These are phyloP conservation scores for Drosophila neocordata DNA, from an alignment of 1,140 invertebrate genomes.

Conservation along the genomic window DNA sequence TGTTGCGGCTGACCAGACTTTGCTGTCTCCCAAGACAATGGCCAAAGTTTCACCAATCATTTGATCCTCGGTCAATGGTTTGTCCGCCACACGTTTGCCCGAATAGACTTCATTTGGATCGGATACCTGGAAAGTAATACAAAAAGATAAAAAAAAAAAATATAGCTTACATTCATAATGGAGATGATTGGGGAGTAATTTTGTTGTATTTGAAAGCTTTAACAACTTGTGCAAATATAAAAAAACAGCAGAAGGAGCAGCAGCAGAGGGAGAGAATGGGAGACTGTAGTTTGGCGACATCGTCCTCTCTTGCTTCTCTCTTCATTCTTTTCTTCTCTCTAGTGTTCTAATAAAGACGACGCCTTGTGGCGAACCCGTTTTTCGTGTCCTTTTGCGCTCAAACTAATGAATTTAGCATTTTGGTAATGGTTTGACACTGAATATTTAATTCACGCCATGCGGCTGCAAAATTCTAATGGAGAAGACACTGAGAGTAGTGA, in stretches of 20 bases:
- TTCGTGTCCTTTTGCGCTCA: slow-evolving; percentile 70
- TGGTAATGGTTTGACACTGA: slow-evolving; percentile 82
- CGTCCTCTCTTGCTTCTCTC: slow-evolving; percentile 23
- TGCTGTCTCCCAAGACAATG: slow-evolving; percentile 94
- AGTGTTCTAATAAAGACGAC: slow-evolving; percentile 72
- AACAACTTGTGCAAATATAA: slow-evolving; percentile 71
- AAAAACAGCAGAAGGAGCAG: slow-evolving; percentile 8
- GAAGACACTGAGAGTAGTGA: slow-evolving; percentile 18
- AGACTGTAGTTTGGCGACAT: slow-evolving; percentile 12
- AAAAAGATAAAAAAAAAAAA: too few species aligned
- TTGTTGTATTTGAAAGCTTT: slow-evolving; percentile 31
- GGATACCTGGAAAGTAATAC: slow-evolving; percentile 86
- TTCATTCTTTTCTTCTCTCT: slow-evolving; percentile 31
- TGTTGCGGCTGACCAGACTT: slow-evolving; percentile 95
- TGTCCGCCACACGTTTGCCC: slow-evolving; percentile 94
- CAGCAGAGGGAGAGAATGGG: slow-evolving; percentile 22
- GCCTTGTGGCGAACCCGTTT: slow-evolving; percentile 76
- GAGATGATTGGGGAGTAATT: background rate
- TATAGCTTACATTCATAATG: too few species aligned
- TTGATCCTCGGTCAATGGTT: slow-evolving; percentile 95
- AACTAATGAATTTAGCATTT: slow-evolving; percentile 82
- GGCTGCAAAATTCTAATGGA: slow-evolving; percentile 27
- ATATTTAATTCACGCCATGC: slow-evolving; percentile 76
- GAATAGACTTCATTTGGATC: slow-evolving; percentile 97
- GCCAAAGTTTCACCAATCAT: slow-evolving; percentile 97